These are phyloP conservation scores for Jordanella pulchra DNA, from an alignment of 2,797 vertebrate species.

Conservation along the genomic window DNA sequence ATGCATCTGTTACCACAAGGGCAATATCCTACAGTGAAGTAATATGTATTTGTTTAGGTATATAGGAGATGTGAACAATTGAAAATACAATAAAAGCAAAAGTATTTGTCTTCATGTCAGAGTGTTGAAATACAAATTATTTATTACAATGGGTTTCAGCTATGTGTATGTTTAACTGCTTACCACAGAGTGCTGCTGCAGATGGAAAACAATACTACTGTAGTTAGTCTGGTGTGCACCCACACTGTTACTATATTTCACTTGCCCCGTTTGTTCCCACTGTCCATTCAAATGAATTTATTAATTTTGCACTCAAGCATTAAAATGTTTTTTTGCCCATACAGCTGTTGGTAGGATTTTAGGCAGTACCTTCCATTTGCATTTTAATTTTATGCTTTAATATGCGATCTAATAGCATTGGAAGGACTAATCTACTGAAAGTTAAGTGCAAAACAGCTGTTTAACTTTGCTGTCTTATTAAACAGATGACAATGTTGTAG, in stretches of 20 bases:
- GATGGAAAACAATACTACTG: constrained; percentile 38
- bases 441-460: too few relatives aligned
- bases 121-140: not conserved
- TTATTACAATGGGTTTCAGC: not conserved
- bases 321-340: not conserved
- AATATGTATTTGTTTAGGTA: not conserved
- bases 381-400: not conserved
- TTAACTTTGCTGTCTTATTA: too few relatives aligned
- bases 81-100: not conserved
- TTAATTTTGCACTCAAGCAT: not conserved
- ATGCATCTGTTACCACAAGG: constrained; percentile 16
- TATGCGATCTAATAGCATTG: not conserved
- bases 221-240: constrained; percentile 49
- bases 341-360: not conserved
- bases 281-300: constrained; percentile 23
- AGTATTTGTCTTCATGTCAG: not conserved
- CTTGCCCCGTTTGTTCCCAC: constrained; percentile 21
- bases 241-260: constrained; percentile 51
- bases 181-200: constrained; percentile 27
- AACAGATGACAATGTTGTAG: too few relatives aligned
- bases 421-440: too few relatives aligned
- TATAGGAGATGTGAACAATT: not conserved
- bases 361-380: not conserved
- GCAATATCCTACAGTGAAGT: not conserved
- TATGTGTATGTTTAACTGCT: constrained; percentile 8